phyloP scores from a whole-genome alignment of 2,888 invertebrate species.

The Apodemia mormo region DNA sequence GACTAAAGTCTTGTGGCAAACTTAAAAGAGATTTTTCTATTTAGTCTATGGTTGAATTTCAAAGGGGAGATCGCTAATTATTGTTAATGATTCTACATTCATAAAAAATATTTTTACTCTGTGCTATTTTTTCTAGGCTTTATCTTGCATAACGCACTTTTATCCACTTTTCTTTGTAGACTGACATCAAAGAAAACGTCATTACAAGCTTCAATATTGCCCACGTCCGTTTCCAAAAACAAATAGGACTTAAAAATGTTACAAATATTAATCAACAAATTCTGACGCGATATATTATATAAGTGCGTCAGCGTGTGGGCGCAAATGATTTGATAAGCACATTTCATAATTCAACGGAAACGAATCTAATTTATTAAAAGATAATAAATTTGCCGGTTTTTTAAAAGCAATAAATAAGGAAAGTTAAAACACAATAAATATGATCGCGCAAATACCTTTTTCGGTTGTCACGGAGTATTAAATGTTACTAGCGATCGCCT shows the following conservation, averaged over 20 bases:
- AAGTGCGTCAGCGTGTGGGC: conserved; percentile 35
- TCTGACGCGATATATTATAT: background rate
- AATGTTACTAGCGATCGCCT: too few species aligned
- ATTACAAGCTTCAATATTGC: background rate
- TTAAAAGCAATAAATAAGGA: too few species aligned
- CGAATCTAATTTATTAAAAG: conserved; percentile 31
- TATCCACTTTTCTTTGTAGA: background rate
- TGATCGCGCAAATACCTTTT: too few species aligned
- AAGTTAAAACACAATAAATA: too few species aligned
- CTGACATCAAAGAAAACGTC: background rate
- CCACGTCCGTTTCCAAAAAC: background rate
- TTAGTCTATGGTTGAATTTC: too few species aligned
- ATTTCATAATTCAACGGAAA: conserved; percentile 23
- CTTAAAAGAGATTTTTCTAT: too few species aligned
- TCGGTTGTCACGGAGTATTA: too few species aligned
- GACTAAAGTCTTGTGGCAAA: too few species aligned
- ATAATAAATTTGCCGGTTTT: conserved; percentile 24
- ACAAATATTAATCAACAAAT: background rate
- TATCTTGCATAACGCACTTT: background rate
- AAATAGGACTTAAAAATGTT: background rate
- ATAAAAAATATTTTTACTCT: too few species aligned
- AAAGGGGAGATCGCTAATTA: too few species aligned
- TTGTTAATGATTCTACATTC: too few species aligned
- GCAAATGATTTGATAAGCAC: conserved; percentile 32
- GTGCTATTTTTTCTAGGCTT: too few species aligned